These are phyloP conservation scores for Tromatobia lineatoria DNA, from an alignment of 2,888 invertebrate species.

Conservation along the genomic window DNA sequence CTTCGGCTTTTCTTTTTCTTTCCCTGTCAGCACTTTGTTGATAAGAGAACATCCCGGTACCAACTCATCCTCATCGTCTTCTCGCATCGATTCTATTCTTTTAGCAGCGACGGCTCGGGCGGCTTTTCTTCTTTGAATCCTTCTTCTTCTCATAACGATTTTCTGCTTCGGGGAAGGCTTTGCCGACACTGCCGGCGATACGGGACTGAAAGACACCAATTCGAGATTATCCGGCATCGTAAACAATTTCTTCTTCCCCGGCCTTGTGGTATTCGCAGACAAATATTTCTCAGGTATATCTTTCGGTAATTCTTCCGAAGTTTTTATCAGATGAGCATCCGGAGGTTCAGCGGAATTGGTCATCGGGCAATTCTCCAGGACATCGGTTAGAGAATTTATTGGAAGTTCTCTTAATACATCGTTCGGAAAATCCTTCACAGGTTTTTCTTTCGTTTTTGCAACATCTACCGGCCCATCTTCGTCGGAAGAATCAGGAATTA, in stretches of 20 bases:
- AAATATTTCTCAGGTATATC: slow-evolving; percentile 23
- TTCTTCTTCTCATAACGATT: slow-evolving; percentile 59
- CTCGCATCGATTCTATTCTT: slow-evolving; percentile 39
- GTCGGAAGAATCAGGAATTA: slow-evolving; percentile 64
- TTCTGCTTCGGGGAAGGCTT: slow-evolving; percentile 33
- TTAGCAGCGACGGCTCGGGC: slow-evolving; percentile 52
- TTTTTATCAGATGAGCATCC: not conserved
- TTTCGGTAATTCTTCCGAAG: not conserved
- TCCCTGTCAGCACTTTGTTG: slow-evolving; percentile 26
- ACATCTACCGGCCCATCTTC: slow-evolving; percentile 33
- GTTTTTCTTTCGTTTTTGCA: not conserved
- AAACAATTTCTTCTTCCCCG: slow-evolving; percentile 74
- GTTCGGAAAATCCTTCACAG: not conserved
- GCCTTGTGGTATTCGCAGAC: slow-evolving; percentile 16
- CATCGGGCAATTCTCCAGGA: slow-evolving; percentile 22
- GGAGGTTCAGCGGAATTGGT: not conserved
- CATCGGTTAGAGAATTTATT: not conserved
- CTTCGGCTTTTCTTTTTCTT: slow-evolving; percentile 58
- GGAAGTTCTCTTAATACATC: not conserved
- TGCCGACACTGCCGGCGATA: slow-evolving; percentile 53
- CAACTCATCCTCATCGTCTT: slow-evolving; percentile 37
- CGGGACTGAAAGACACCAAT: slow-evolving; percentile 76
- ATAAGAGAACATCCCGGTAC: slow-evolving; percentile 18
- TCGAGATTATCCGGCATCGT: slow-evolving; percentile 73
- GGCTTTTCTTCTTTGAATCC: slow-evolving; percentile 44